phyloP scores from a whole-genome alignment of 2,888 invertebrate genomes.

The Leptogaster cylindrica region DNA sequence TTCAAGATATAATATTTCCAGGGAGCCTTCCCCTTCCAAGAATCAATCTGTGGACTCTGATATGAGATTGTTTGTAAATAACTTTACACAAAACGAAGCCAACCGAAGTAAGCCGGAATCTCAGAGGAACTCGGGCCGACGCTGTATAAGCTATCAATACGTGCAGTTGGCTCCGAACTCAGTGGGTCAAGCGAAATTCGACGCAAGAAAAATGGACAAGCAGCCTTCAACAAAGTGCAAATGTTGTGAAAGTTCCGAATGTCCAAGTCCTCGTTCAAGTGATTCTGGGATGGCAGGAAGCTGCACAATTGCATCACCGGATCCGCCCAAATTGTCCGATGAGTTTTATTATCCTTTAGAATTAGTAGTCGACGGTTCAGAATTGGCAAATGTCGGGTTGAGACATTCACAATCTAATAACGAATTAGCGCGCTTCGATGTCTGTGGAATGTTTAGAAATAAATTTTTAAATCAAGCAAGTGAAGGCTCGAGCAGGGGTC shows the following conservation, averaged over 20 bases:
- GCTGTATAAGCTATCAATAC: conserved; percentile 65
- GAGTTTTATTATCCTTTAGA: conserved; percentile 46
- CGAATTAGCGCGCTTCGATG: conserved; percentile 57
- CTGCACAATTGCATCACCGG: conserved; percentile 76
- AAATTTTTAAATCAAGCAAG: conserved; percentile 52
- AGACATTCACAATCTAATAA: conserved; percentile 48
- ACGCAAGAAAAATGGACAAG: conserved; percentile 34
- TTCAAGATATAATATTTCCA: background rate
- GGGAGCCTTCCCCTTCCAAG: conserved; percentile 58
- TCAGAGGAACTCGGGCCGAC: conserved; percentile 56
- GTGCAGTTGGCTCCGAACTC: conserved; percentile 55
- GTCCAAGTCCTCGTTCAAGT: conserved; percentile 76
- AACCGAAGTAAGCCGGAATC: conserved; percentile 36
- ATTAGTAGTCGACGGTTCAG: conserved; percentile 38
- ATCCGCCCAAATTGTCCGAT: conserved; percentile 61
- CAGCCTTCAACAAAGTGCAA: conserved; percentile 61
- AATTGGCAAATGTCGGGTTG: conserved; percentile 49
- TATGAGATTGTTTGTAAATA: conserved; percentile 58
- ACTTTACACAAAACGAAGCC: background rate
- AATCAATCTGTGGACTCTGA: conserved; percentile 69
- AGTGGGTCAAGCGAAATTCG: conserved; percentile 19
- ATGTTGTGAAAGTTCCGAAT: conserved; percentile 69
- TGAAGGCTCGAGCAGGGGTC: conserved; percentile 15
- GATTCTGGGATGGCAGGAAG: conserved; percentile 84
- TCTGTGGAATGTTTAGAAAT: conserved; percentile 60